Base-by-base conservation (phyloP, 2,888 invertebrate species). In the Eudemis profundana region DNA sequence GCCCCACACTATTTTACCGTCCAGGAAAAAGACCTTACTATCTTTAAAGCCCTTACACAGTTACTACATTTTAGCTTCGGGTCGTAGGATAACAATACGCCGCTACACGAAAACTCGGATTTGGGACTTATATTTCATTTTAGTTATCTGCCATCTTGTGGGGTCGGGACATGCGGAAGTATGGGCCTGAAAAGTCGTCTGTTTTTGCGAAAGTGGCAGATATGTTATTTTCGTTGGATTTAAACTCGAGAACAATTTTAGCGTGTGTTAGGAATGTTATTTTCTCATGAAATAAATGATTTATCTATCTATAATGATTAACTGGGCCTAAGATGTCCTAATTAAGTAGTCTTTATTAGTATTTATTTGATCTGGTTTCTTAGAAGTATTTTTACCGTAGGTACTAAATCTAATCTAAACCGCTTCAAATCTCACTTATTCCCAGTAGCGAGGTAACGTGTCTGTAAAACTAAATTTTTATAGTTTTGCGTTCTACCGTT, bases 81-180 rank as follows among this genome's bases (percentile, higher is more conserved):
- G 36, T 8, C 2, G 36, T 21, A 1, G 44, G 47, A 59, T 21
- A 17, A 65, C 59, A 65, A 53, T 65, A 65, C 47, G 60, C 33
- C 53, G 46, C 40, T 65, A 53, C 59, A 47, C 21, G 60, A 19
- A 53, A 60, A 60, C 60, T 60, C 59, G 60, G 53, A 53, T 65
- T 60, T 65, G 65, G 53, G 60, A 65, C 44, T 65, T 65, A 65
- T 65, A 65, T 65, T 60, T 65, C 60, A 60, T 65, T 65, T 65
- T 60, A 65, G 53, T 65, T 65, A 65, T 65, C 59, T 60, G n/a
- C 65, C 60, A 60, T 60, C 59, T 65, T 59, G 40, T 36, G 46
- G 40, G 40, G 38, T 12, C 44, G 50, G 42, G 47, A 10, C 36
- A 15, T 10, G 29, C 0, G 36, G 38, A 46, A 38, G 23, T 59